Base-by-base conservation (phyloP, 1,140 invertebrate genomes). In the Heliothis virescens region DNA sequence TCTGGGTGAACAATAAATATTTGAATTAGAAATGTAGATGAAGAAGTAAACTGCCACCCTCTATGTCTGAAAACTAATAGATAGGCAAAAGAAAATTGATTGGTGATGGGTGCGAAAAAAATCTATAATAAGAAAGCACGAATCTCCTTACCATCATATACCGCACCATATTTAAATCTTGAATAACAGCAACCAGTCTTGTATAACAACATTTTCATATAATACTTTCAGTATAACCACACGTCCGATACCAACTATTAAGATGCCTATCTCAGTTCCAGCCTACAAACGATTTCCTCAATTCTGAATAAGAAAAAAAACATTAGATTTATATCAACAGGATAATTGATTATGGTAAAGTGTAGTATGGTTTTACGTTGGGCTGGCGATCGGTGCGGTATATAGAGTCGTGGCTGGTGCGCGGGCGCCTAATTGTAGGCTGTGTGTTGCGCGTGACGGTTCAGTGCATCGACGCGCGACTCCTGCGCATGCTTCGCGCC, bases 341-440 rank as follows among this genome's bases (percentile, higher is more conserved):
- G 73, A 76, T 76, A 76, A 76, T 76, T 76, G 59, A 52, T 62
- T 26, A 72, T 72, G 15, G 48, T 26, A 65, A 15, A 12, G 11
- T 60, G 21, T 60, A 10, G 57, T 29, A 60, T 60, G 57, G 21
- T 60, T 60, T 75, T 50, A 72, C 67, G 75, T 72, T 60, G 50
- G 53, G 18, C 50, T 69, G 72, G 78, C 63, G 79, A 53, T 41
- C 47, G 71, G 62, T 26, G 62, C 34, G 60, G 65, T 91, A 92
- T 92, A 92, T 90, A 92, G 88, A 85, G 83, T 81, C 74, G 79
- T 60, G 80, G 79, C 12, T 57, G 18, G 13, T 80, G 85, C 89
- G 90, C 86, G 89, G 73, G 73, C 88, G 88, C 83, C 82, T 87
- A 84, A 86, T 89, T 86, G 83, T 77, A 83, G 79, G 79, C 74